These are phyloP conservation scores for Oreortyx pictus DNA, from an alignment of 2,797 vertebrate species.

Conservation along the genomic window DNA sequence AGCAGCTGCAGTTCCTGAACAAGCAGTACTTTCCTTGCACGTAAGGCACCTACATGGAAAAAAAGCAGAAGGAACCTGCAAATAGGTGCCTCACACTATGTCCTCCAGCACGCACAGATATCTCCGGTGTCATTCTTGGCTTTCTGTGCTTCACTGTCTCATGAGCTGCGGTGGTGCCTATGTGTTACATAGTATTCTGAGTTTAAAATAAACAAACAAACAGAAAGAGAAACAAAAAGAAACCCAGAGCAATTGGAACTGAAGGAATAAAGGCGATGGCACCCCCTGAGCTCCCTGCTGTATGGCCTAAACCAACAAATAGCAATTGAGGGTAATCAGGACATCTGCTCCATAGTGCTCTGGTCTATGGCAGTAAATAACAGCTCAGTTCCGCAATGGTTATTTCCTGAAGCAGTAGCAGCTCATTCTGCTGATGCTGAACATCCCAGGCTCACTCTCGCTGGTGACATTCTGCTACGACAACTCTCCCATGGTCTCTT, in stretches of 20 bases:
- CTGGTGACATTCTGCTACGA: background rate
- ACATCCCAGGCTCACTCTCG: background rate
- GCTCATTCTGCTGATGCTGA: background rate
- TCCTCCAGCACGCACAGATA: constrained; percentile 18
- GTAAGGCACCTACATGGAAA: constrained; percentile 63
- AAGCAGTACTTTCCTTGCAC: constrained; percentile 64
- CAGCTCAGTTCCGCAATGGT: fast-evolving
- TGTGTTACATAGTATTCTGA: background rate
- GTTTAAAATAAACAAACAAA: background rate
- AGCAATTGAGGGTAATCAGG: background rate
- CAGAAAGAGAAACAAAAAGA: background rate
- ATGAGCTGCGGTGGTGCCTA: background rate
- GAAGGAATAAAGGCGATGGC: background rate
- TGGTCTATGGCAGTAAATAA: fast-evolving
- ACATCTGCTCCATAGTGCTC: fast-evolving
- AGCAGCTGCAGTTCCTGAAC: constrained; percentile 63
- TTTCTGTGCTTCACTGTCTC: background rate
- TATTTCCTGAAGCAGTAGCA: background rate
- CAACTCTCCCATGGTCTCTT: background rate
- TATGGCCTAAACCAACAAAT: background rate
- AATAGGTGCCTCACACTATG: constrained; percentile 3
- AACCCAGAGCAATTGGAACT: background rate
- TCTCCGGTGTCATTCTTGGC: constrained; percentile 5
- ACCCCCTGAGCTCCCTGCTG: background rate
- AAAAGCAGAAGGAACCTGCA: constrained; percentile 24